These are phyloP conservation scores for Trachelipus rathkii DNA, from an alignment of 1,140 invertebrate genomes.

Conservation along the genomic window DNA sequence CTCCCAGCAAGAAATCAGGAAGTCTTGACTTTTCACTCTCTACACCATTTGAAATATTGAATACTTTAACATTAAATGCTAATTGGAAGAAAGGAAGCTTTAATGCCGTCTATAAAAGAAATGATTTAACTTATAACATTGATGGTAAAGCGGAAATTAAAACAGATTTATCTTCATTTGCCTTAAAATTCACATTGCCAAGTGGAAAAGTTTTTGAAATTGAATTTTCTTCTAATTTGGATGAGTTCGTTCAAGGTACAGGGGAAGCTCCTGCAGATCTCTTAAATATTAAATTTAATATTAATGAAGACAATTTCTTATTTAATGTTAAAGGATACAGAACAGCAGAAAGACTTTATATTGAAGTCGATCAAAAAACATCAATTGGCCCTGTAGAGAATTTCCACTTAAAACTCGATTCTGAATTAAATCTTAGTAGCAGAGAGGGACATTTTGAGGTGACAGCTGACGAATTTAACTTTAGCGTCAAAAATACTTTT, in stretches of 20 bases:
- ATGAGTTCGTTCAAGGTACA: constrained; percentile 33
- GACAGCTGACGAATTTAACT: constrained; percentile 31
- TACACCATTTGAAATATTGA: constrained; percentile 34
- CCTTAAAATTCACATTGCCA: constrained; percentile 27
- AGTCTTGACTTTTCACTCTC: constrained; percentile 24
- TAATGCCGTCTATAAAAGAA: constrained; percentile 33
- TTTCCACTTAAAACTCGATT: constrained; percentile 32
- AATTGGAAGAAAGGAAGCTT: constrained; percentile 28
- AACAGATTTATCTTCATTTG: constrained; percentile 31
- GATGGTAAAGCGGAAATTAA: constrained; percentile 32
- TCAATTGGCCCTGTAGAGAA: constrained; percentile 9
- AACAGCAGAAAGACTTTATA: constrained; percentile 28
- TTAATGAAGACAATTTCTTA: constrained; percentile 23
- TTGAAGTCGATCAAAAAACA: constrained; percentile 27
- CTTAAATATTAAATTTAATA: constrained; percentile 31
- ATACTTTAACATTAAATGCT: constrained; percentile 28
- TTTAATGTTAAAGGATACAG: constrained; percentile 37
- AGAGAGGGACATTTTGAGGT: constrained; percentile 35
- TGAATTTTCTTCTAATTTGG: constrained; percentile 32
- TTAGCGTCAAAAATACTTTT: constrained; percentile 30
- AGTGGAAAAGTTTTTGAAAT: constrained; percentile 29
- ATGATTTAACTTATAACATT: constrained; percentile 31
- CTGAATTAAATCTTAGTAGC: constrained; percentile 25
- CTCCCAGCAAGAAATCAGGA: constrained; percentile 21
- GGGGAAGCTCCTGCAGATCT: constrained; percentile 21